phyloP scores from a whole-genome alignment of 2,888 invertebrate species.

The Dione juno region DNA sequence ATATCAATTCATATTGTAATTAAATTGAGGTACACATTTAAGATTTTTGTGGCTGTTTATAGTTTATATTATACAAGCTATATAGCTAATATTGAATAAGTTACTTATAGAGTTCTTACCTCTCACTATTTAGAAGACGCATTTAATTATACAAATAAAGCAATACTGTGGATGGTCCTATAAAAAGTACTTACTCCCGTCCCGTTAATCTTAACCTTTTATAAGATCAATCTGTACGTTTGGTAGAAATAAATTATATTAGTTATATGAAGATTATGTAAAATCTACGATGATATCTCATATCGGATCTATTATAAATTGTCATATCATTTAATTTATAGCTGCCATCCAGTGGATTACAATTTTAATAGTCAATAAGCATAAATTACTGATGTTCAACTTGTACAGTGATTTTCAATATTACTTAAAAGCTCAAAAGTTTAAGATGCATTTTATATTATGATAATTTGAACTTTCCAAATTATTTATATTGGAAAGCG shows the following conservation, averaged over 20 bases:
- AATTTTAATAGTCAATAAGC: slow-evolving; percentile 20
- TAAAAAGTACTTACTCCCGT: neutral
- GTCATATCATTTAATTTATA: slow-evolving; percentile 27
- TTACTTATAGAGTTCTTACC: no score
- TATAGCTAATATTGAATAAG: no score
- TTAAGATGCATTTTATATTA: neutral
- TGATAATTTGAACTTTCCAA: no score
- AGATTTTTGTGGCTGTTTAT: no score
- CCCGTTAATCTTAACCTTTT: neutral
- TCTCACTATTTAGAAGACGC: no score
- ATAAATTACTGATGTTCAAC: neutral
- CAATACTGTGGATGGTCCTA: no score
- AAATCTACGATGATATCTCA: slow-evolving; percentile 22
- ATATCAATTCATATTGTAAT: no score
- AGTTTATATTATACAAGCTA: no score
- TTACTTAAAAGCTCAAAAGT: neutral
- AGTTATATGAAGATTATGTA: slow-evolving; percentile 18
- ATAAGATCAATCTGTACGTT: neutral
- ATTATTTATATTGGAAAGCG: neutral
- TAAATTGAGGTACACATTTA: no score
- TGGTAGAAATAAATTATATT: neutral
- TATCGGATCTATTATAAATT: slow-evolving; percentile 10
- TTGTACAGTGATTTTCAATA: neutral
- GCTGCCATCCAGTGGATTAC: slow-evolving; percentile 24
- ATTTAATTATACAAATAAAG: neutral